Conservation (phyloP, 2,888 invertebrate species). For the Amblyjoppa fuscipennis region DNA sequence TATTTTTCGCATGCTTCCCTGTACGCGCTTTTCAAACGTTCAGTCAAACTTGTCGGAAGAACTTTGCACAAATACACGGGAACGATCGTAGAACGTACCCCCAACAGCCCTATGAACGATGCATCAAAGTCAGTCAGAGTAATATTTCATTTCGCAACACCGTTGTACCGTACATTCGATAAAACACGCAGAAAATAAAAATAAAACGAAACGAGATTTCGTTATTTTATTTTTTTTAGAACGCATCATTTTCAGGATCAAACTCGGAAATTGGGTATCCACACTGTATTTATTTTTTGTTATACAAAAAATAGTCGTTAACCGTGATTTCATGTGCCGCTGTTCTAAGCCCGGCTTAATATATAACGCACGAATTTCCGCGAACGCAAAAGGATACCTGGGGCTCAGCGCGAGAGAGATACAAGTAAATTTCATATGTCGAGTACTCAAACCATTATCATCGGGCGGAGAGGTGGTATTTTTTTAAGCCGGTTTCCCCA, state of each 20-base stretch:
- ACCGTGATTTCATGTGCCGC: too few species aligned
- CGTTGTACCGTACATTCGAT: neutral
- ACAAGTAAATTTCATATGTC: too few species aligned
- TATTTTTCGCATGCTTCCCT: neutral
- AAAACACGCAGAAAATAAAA: neutral
- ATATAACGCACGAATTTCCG: too few species aligned
- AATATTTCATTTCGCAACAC: slow-evolving; percentile 35
- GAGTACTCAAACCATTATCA: neutral
- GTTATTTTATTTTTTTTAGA: neutral
- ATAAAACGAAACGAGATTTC: neutral
- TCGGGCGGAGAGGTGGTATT: neutral
- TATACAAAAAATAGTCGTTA: too few species aligned
- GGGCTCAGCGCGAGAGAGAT: too few species aligned
- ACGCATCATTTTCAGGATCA: neutral
- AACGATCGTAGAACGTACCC: neutral
- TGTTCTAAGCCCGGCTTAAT: too few species aligned
- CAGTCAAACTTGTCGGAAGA: slow-evolving; percentile 31
- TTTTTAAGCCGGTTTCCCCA: neutral
- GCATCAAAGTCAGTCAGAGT: slow-evolving; percentile 17
- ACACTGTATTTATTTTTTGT: too few species aligned
- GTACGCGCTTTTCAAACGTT: neutral
- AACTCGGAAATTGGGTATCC: too few species aligned
- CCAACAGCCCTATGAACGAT: slow-evolving; percentile 10
- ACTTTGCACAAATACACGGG: slow-evolving; percentile 2
- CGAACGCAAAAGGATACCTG: too few species aligned